phyloP scores from a whole-genome alignment of 2,113 vertebrate genomes.

The Phrynosoma platyrhinos region DNA sequence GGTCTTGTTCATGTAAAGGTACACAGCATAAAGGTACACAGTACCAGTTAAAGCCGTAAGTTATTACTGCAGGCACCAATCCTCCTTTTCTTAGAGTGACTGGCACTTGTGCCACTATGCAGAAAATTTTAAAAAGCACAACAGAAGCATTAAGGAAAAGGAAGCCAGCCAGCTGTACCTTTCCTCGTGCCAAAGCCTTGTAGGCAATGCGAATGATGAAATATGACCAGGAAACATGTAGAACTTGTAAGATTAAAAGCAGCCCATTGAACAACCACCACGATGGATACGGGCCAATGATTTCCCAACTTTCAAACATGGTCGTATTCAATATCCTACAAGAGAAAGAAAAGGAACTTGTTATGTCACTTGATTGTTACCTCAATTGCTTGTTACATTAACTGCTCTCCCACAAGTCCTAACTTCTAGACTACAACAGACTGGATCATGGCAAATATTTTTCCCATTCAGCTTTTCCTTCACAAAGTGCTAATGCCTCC shows the following conservation, averaged over 20 bases:
- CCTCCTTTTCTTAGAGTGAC: rapidly evolving
- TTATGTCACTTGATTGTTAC: not conserved
- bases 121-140: too few species aligned
- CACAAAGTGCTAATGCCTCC: not conserved
- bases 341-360: conserved; percentile 47
- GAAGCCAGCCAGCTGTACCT: conserved; percentile 78
- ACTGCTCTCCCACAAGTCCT: not conserved
- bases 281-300: conserved; percentile 92
- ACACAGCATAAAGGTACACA: not conserved
- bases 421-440: not conserved
- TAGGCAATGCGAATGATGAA: conserved; percentile 90
- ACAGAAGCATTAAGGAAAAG: not conserved
- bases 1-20: not conserved
- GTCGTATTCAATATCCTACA: conserved; percentile 93
- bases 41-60: not conserved
- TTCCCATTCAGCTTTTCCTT: not conserved
- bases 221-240: conserved; percentile 96
- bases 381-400: too few species aligned
- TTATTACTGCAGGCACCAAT: not conserved
- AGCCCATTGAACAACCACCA: conserved; percentile 96
- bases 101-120: too few species aligned
- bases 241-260: conserved; percentile 87
- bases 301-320: conserved; percentile 94
- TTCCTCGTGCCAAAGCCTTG: conserved; percentile 90
- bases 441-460: conserved; percentile 20